Conservation (phyloP, 2,888 invertebrate genomes). For the Malthinus flaveolus region DNA sequence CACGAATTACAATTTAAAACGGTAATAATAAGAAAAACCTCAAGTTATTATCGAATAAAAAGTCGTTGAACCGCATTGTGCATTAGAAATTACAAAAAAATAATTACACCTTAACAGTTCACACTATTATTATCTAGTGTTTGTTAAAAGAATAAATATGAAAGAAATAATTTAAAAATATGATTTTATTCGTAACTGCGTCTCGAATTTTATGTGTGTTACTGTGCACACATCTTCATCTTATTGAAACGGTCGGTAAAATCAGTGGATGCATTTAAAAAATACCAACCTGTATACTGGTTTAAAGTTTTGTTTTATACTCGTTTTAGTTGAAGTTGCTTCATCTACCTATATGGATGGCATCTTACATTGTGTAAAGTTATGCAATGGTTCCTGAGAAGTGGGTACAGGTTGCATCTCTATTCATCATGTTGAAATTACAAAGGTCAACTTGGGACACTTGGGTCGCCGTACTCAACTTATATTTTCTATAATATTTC, state of each 20-base stretch:
- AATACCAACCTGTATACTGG: too few species aligned
- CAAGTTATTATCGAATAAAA: constrained; percentile 16
- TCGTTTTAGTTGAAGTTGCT: too few species aligned
- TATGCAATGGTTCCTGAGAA: constrained; percentile 15
- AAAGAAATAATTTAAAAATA: constrained; percentile 6
- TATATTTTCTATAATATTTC: constrained; percentile 3
- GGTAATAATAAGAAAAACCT: constrained; percentile 16
- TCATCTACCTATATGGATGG: neutral
- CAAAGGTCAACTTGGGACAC: constrained; percentile 23
- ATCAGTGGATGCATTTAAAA: neutral
- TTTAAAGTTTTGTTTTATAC: too few species aligned
- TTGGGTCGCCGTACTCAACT: constrained; percentile 27
- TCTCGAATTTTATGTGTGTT: too few species aligned
- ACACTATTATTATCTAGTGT: constrained; percentile 14
- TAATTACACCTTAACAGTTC: constrained; percentile 18
- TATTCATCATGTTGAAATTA: constrained; percentile 18
- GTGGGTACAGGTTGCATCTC: constrained; percentile 13
- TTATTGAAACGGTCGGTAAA: neutral
- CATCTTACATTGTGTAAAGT: constrained; percentile 5
- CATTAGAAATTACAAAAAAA: constrained; percentile 19
- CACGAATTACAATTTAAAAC: constrained; percentile 18
- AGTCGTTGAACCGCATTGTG: constrained; percentile 22
- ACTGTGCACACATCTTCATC: neutral
- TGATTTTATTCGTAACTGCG: constrained; percentile 4
- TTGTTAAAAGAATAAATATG: constrained; percentile 4